Conservation (phyloP, 2,113 vertebrate genomes). For the Pachycephala philippinensis region DNA sequence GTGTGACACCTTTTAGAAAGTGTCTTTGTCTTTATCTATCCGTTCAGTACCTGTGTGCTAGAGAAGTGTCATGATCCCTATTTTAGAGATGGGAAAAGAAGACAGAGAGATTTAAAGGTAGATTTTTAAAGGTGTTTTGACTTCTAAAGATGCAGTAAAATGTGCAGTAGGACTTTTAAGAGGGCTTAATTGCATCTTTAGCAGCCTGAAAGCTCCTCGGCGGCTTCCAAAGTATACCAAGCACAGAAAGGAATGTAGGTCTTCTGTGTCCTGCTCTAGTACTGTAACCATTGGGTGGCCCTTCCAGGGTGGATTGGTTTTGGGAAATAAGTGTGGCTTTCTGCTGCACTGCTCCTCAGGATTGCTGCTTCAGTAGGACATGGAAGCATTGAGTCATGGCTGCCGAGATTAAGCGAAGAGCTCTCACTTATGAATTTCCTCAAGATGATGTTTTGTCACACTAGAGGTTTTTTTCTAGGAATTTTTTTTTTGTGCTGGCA, state of each 20-base stretch:
- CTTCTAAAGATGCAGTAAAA: constrained; percentile 53
- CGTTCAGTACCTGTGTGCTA: not conserved
- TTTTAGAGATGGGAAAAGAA: constrained; percentile 47
- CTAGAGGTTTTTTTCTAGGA: not conserved
- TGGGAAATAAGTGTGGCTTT: not conserved
- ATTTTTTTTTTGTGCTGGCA: not conserved
- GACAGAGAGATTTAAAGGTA: constrained; percentile 36
- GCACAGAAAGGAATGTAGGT: not conserved
- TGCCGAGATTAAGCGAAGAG: not conserved
- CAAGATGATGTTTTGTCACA: not conserved
- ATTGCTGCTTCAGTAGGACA: not conserved
- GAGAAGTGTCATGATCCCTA: constrained; percentile 43
- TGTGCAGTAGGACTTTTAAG: constrained; percentile 49
- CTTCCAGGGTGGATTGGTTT: not conserved
- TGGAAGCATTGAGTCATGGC: not conserved
- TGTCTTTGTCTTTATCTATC: constrained; percentile 54
- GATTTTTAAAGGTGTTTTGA: constrained; percentile 58
- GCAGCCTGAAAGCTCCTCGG: not conserved
- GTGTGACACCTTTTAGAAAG: constrained; percentile 40
- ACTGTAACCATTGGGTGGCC: not conserved
- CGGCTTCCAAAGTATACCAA: not conserved
- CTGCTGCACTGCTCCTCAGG: not conserved
- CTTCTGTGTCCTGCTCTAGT: not conserved
- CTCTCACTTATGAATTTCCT: not conserved
- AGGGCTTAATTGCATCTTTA: constrained; percentile 43